Evolutionary conservation across 2,113 vertebrate genomes (phyloP).

Genomic region (Heteronetta atricapilla): DNA sequence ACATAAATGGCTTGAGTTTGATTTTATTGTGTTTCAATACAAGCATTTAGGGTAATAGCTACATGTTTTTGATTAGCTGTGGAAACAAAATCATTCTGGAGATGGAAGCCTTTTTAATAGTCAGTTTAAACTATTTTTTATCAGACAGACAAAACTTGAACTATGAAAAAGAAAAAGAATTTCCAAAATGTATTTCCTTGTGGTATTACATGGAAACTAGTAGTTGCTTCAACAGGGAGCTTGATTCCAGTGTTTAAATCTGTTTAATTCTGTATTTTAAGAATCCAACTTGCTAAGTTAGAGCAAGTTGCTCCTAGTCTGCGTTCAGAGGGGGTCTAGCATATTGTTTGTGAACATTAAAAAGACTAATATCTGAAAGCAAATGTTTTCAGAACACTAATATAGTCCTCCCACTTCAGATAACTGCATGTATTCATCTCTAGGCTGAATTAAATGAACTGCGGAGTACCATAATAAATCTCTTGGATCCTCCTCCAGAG

Average conservation of each 20-base stretch:
- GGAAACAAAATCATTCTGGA: not conserved
- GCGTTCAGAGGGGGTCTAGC: not conserved
- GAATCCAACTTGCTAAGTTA: not conserved
- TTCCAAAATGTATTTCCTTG: not conserved
- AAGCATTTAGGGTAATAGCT: not conserved
- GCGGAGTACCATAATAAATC: conserved; percentile 90
- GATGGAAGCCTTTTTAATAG: not conserved
- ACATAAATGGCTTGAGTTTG: not conserved
- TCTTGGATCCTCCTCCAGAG: conserved; percentile 91
- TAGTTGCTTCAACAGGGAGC: not conserved
- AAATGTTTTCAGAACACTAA: not conserved
- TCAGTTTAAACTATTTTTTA: not conserved
- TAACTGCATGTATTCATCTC: not conserved
- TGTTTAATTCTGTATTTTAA: not conserved
- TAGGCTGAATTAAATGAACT: conserved; percentile 93
- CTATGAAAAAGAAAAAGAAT: not conserved
- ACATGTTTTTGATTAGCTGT: not conserved
- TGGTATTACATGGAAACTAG: not conserved
- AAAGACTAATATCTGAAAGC: not conserved
- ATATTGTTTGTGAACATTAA: not conserved
- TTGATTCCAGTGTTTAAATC: not conserved
- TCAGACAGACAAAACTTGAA: not conserved
- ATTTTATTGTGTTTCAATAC: not conserved
- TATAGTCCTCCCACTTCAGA: not conserved
- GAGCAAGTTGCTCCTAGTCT: not conserved